Conservation (phyloP, 2,888 invertebrate genomes). For the Prosopocoilus inquinatus region DNA sequence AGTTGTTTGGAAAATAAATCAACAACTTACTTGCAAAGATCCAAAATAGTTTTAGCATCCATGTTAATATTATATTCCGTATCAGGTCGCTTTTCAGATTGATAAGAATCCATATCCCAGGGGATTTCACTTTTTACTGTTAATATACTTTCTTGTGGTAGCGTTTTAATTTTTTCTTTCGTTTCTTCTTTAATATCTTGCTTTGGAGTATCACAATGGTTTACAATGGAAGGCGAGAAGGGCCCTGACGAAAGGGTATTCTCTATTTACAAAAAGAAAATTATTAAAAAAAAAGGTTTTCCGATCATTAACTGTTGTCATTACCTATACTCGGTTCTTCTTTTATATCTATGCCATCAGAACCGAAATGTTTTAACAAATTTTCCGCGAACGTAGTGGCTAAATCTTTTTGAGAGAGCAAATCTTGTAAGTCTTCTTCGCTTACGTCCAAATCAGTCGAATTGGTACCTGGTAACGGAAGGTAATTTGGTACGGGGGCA, state of each 20-base stretch:
- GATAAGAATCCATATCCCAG: conserved; percentile 47
- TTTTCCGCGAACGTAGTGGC: conserved; percentile 84
- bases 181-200: conserved; percentile 38
- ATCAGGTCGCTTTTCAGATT: conserved; percentile 60
- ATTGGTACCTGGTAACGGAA: conserved; percentile 38
- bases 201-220: conserved; percentile 30
- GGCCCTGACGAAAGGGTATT: conserved; percentile 54
- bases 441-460: conserved; percentile 56
- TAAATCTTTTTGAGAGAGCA: conserved; percentile 72
- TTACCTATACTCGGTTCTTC: conserved; percentile 34
- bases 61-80: conserved; percentile 72
- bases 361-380: conserved; percentile 80
- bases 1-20: not conserved
- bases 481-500: conserved; percentile 22
- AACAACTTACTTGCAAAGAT: conserved; percentile 66
- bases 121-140: conserved; percentile 58
- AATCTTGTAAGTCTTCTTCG: conserved; percentile 70
- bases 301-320: not conserved
- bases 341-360: conserved; percentile 61
- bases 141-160: conserved; percentile 40
- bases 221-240: conserved; percentile 55
- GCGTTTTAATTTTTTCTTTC: conserved; percentile 46
- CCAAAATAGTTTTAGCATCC: conserved; percentile 71
- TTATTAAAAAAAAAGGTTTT: not conserved
- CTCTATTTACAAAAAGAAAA: conserved; percentile 14